Percentiles rank a stretch among this genome's conserved stretches.
Conservation (phyloP, 2,888 invertebrate genomes). For the Leptinotarsa tumamoca region DNA sequence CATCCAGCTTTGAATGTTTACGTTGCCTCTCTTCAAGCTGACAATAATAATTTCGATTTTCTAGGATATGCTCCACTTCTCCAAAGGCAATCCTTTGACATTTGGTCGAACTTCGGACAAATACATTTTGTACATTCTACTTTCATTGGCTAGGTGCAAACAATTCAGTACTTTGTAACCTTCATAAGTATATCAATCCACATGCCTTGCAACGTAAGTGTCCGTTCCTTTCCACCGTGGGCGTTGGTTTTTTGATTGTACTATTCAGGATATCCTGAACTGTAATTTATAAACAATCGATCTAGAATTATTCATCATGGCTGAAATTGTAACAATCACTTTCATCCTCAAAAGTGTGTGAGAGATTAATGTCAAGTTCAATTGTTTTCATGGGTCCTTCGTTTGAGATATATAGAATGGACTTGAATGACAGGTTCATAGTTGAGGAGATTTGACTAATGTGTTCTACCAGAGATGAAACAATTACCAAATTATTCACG, state of each 20-base stretch:
- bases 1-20: too few relatives aligned
- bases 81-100: too few relatives aligned
- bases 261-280: neutral
- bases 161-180: constrained; percentile 1
- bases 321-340: neutral
- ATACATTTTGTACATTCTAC: neutral
- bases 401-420: too few relatives aligned
- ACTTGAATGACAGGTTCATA: too few relatives aligned
- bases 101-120: too few relatives aligned
- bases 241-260: constrained; percentile 5
- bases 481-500: too few relatives aligned
- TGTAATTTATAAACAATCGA: neutral
- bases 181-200: constrained; percentile 5
- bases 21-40: too few relatives aligned
- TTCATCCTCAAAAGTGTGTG: neutral
- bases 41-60: too few relatives aligned
- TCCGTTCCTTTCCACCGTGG: neutral
- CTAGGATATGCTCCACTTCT: too few relatives aligned
- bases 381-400: too few relatives aligned
- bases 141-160: neutral
- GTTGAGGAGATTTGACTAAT: too few relatives aligned
- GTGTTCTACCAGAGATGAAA: too few relatives aligned
- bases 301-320: neutral
- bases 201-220: neutral
- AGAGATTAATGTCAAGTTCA: neutral